These are phyloP conservation scores for Leucophora obtusa DNA, from an alignment of 2,888 invertebrate genomes.

Conservation along the genomic window DNA sequence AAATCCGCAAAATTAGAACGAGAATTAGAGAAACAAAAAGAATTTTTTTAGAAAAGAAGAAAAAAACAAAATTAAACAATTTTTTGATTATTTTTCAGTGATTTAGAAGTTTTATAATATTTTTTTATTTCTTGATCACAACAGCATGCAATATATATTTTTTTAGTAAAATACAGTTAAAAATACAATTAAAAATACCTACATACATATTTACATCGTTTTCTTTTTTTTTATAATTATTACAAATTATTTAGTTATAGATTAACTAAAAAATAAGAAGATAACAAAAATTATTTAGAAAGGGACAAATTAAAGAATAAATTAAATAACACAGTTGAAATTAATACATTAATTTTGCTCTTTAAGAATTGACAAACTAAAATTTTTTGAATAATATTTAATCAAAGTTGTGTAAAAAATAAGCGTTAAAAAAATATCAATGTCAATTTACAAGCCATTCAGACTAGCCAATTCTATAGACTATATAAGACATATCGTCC, in stretches of 20 bases:
- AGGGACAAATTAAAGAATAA: constrained; percentile 44
- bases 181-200: constrained; percentile 39
- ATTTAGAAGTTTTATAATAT: constrained; percentile 46
- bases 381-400: constrained; percentile 27
- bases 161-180: constrained; percentile 24
- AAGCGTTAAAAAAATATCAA: constrained; percentile 54
- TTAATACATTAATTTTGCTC: not conserved
- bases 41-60: constrained; percentile 50
- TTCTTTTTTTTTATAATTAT: constrained; percentile 50
- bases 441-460: constrained; percentile 45
- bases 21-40: constrained; percentile 44
- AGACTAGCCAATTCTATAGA: constrained; percentile 36
- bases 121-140: constrained; percentile 57
- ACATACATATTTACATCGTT: constrained; percentile 61
- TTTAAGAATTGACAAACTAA: constrained; percentile 33
- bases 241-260: constrained; percentile 41
- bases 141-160: constrained; percentile 65
- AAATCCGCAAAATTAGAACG: constrained; percentile 56
- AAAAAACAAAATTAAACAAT: constrained; percentile 48
- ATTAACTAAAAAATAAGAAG: constrained; percentile 58
- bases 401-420: too few species aligned
- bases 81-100: constrained; percentile 42
- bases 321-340: constrained; percentile 6
- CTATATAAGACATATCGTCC: not conserved
- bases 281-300: constrained; percentile 42